A percentile compares a stretch with the other conserved stretches of the same genome.
Evolutionary conservation across 2,888 invertebrate species (phyloP).

Genomic region (Oscheius onirici): DNA sequence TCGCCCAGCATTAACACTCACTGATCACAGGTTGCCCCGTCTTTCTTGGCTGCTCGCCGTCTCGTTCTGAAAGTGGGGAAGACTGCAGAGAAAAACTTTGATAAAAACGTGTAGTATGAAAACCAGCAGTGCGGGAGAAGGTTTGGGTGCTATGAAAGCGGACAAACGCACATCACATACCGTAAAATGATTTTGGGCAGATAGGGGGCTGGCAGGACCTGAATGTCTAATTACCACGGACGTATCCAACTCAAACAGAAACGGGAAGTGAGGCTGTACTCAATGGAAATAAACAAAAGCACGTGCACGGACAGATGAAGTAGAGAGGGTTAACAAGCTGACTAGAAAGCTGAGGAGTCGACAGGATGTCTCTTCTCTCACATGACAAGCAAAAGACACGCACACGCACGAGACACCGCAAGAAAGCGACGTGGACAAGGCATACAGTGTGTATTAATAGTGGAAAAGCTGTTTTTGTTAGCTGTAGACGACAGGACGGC

Average conservation of each 20-base stretch:
- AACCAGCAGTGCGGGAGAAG: constrained; percentile 11
- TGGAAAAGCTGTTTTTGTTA: constrained; percentile 13
- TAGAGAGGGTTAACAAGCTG: background rate
- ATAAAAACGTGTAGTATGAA: background rate
- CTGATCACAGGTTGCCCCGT: constrained; percentile 24
- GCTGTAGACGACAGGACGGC: constrained; percentile 32
- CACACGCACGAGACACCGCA: background rate
- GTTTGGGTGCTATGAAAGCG: constrained; percentile 16
- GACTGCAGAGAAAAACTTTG: constrained; percentile 6
- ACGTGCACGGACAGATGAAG: background rate
- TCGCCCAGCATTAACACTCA: constrained; percentile 31
- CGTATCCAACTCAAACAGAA: constrained; percentile 14
- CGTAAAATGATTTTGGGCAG: constrained; percentile 13
- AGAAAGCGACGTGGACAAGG: constrained; percentile 30
- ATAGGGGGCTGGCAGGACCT: background rate
- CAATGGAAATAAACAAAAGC: background rate
- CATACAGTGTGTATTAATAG: background rate
- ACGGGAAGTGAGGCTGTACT: background rate
- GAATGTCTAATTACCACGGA: constrained; percentile 23
- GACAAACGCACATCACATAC: constrained; percentile 32
- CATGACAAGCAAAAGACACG: too few species aligned
- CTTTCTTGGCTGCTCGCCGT: constrained; percentile 3
- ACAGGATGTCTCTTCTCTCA: too few species aligned
- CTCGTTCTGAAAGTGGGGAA: constrained; percentile 30
- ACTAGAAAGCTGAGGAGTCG: background rate